Evolutionary conservation across 2,113 vertebrate genomes (phyloP).

Genomic region (Tetrax tetrax): DNA sequence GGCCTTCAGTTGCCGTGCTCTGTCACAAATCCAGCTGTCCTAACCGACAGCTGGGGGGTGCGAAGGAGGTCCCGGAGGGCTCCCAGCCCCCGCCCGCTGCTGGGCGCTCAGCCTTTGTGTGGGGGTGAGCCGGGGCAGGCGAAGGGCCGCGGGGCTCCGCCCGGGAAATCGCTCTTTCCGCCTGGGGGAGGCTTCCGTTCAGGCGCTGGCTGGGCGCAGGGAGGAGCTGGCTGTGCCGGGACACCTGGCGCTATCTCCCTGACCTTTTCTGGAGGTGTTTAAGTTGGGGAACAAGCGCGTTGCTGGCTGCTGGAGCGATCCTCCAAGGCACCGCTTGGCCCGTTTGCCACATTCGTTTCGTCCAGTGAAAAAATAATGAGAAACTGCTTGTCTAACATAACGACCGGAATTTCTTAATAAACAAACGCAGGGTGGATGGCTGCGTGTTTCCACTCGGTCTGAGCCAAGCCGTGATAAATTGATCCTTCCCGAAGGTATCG

Average conservation of each 20-base stretch:
- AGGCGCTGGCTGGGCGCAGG: not conserved
- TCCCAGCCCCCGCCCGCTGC: not conserved
- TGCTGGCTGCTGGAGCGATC: constrained; percentile 42
- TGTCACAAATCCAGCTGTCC: not conserved
- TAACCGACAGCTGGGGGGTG: not conserved
- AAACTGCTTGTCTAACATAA: not conserved
- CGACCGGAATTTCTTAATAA: not conserved
- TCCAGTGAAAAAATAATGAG: not conserved
- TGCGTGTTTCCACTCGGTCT: not conserved
- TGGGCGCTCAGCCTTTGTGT: not conserved
- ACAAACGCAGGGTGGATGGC: not conserved
- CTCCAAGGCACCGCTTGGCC: not conserved
- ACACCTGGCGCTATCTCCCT: too few species aligned
- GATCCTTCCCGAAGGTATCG: constrained; percentile 37
- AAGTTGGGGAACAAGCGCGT: not conserved
- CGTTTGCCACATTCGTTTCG: not conserved
- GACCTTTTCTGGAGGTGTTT: not conserved
- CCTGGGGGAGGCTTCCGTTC: not conserved
- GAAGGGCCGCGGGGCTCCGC: not conserved
- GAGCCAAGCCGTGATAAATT: constrained; percentile 49
- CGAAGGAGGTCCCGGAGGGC: not conserved
- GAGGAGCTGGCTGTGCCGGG: not conserved
- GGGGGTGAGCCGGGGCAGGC: not conserved
- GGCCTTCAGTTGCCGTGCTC: not conserved
- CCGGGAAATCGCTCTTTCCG: not conserved